These are phyloP conservation scores for Mesoligia furuncula DNA, from an alignment of 2,888 invertebrate genomes.

Conservation along the genomic window DNA sequence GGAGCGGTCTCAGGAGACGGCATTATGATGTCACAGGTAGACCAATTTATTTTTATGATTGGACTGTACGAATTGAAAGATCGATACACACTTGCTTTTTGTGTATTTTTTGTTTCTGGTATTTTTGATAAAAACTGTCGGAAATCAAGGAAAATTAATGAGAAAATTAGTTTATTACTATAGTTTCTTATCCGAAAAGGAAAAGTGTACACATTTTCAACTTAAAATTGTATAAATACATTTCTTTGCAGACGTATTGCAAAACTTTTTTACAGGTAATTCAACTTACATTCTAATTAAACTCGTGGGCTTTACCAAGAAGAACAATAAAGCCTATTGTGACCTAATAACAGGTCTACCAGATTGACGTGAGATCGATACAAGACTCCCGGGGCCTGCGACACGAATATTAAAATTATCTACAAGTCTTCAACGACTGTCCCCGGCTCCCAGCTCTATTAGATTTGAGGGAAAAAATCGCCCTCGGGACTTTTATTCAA, in stretches of 20 bases:
- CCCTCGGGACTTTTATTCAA: conserved; percentile 85
- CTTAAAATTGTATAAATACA: neutral
- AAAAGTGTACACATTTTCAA: neutral
- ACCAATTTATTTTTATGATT: conserved; percentile 87
- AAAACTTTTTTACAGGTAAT: neutral
- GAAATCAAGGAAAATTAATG: neutral
- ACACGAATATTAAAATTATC: conserved; percentile 87
- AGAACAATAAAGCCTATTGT: conserved; percentile 55
- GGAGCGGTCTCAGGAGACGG: conserved; percentile 76
- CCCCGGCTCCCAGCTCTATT: conserved; percentile 78
- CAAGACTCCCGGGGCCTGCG: conserved; percentile 74
- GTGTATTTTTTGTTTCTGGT: neutral
- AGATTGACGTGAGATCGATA: conserved; percentile 76
- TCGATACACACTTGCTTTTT: conserved; percentile 13
- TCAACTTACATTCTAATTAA: neutral
- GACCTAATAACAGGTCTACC: conserved; percentile 75
- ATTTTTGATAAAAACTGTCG: neutral
- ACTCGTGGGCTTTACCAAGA: neutral
- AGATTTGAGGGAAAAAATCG: conserved; percentile 80
- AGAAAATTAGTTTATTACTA: neutral
- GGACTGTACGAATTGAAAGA: conserved; percentile 61
- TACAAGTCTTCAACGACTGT: conserved; percentile 76
- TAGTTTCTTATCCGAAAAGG: neutral
- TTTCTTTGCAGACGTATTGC: neutral
- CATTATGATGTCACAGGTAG: conserved; percentile 84